These are phyloP conservation scores for Ptychochromis oligacanthus DNA, from an alignment of 2,113 vertebrate species.

Conservation along the genomic window DNA sequence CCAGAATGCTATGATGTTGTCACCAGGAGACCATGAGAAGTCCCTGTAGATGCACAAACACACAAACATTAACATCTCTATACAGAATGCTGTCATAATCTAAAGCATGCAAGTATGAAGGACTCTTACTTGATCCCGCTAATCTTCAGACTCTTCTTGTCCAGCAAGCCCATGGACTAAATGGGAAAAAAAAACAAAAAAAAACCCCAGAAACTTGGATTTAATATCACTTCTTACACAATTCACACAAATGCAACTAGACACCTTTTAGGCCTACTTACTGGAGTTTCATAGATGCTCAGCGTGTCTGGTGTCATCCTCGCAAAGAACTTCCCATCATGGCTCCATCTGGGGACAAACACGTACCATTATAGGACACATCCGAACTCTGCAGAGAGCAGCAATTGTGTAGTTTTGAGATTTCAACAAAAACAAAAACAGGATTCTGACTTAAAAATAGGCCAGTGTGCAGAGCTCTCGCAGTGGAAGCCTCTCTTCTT, in stretches of 20 bases:
- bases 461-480: constrained; percentile 98
- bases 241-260: background rate
- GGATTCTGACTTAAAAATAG: constrained; percentile 94
- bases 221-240: background rate
- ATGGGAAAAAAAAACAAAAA: constrained; percentile 23
- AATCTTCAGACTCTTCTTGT: constrained; percentile 99
- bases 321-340: constrained; percentile 98
- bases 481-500: constrained; percentile 99
- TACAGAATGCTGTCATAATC: background rate
- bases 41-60: constrained; percentile 81
- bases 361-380: background rate
- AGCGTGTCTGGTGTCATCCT: constrained; percentile 95
- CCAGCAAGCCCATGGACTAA: constrained; percentile 96
- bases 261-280: constrained; percentile 71
- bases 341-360: constrained; percentile 88
- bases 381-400: background rate
- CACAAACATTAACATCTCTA: constrained; percentile 13
- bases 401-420: background rate
- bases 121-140: constrained; percentile 92
- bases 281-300: constrained; percentile 98
- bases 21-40: constrained; percentile 98
- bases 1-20: constrained; percentile 99
- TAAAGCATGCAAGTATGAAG: background rate
- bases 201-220: background rate
- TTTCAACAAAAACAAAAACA: background rate